Evolutionary conservation across 2,888 invertebrate genomes (phyloP).

Genomic region (Pediacus dermestoides): DNA sequence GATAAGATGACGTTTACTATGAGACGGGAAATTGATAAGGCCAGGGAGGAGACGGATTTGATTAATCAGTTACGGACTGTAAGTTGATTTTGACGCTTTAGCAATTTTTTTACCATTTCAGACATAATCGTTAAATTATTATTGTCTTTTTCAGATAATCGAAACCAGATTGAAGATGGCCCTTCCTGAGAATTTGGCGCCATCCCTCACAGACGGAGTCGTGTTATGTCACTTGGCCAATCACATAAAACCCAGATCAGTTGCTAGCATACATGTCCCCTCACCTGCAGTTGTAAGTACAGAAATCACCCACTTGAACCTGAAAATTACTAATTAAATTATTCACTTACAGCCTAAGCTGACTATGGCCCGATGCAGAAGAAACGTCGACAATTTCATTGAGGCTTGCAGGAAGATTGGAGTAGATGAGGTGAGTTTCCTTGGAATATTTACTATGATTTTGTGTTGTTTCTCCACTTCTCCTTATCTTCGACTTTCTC

Average conservation of each 20-base stretch:
- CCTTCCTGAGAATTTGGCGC: constrained; percentile 79
- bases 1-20: constrained; percentile 88
- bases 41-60: constrained; percentile 83
- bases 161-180: constrained; percentile 87
- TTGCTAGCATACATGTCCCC: constrained; percentile 92
- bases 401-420: constrained; percentile 93
- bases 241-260: constrained; percentile 85
- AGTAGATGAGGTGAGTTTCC: constrained; percentile 80
- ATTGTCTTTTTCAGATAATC: constrained; percentile 65
- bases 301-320: background rate
- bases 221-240: constrained; percentile 93
- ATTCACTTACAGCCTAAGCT: constrained; percentile 75
- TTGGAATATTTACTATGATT: no score
- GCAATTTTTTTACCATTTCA: background rate
- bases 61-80: constrained; percentile 81
- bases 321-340: constrained; percentile 3
- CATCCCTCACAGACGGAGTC: constrained; percentile 86
- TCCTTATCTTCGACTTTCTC: no score
- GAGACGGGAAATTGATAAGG: constrained; percentile 87
- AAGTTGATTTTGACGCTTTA: constrained; percentile 40
- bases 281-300: constrained; percentile 81
- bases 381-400: constrained; percentile 93
- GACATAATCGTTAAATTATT: no score
- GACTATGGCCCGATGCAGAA: constrained; percentile 89
- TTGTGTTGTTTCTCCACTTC: no score